Conservation (phyloP, 2,113 vertebrate species). For the Microcebus tavaratra region DNA sequence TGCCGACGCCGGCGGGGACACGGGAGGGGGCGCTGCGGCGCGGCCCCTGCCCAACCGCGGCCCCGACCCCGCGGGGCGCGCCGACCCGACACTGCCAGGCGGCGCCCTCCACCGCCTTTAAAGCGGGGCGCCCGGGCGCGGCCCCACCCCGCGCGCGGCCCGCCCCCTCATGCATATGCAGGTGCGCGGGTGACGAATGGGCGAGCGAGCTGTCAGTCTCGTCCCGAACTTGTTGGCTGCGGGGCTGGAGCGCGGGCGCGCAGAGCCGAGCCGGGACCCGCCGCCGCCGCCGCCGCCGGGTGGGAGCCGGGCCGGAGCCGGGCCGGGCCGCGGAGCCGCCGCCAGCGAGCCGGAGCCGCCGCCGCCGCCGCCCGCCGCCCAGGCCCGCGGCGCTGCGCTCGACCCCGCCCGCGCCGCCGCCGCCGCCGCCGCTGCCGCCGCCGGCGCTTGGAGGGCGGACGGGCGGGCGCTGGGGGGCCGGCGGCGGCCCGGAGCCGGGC, state of each 20-base stretch:
- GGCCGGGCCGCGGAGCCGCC: constrained; percentile 56
- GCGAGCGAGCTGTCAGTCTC: constrained; percentile 80
- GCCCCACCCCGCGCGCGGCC: constrained; percentile 54
- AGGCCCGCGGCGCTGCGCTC: constrained; percentile 63
- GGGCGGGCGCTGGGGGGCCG: constrained; percentile 52
- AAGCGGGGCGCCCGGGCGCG: constrained; percentile 55
- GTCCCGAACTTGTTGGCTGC: constrained; percentile 75
- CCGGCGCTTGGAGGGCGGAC: constrained; percentile 54
- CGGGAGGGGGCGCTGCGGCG: background rate
- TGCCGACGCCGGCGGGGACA: background rate
- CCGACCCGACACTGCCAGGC: background rate
- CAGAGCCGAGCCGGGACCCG: constrained; percentile 65
- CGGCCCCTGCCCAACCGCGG: background rate
- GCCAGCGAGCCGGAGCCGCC: constrained; percentile 38
- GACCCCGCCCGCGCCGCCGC: constrained; percentile 71
- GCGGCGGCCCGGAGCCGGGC: constrained; percentile 48
- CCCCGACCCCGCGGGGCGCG: background rate
- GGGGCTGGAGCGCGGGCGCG: constrained; percentile 71
- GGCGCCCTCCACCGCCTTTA: constrained; percentile 67
- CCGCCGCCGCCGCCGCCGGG: background rate
- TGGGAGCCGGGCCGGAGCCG: constrained; percentile 39
- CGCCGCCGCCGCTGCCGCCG: background rate
- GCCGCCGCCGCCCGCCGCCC: constrained; percentile 44
- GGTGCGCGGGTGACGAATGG: constrained; percentile 75
- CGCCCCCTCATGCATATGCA: constrained; percentile 79